Conservation (phyloP, 2,888 invertebrate species). For the Trissolcus japonicus region DNA sequence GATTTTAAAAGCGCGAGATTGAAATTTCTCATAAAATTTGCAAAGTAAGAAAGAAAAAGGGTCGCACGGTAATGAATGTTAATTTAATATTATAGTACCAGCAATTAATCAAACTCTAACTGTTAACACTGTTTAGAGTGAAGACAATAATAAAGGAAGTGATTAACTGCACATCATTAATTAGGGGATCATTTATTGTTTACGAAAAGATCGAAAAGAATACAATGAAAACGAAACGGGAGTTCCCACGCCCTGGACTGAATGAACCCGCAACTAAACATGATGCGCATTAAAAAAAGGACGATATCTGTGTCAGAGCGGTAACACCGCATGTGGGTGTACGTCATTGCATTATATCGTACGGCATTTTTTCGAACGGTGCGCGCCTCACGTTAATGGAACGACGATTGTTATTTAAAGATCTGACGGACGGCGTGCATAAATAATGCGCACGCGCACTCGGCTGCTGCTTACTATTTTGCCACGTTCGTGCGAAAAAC, state of each 20-base stretch:
- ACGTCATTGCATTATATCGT: conserved; percentile 25
- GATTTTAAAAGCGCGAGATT: not conserved
- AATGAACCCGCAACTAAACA: conserved; percentile 20
- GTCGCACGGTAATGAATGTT: not conserved
- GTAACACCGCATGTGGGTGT: conserved; percentile 10
- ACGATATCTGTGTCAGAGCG: conserved; percentile 34
- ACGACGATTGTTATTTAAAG: conserved; percentile 46
- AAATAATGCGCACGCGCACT: conserved; percentile 47
- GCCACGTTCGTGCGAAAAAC: conserved; percentile 52
- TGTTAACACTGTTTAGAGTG: conserved; percentile 23
- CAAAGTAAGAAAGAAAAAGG: not conserved
- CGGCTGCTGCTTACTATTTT: conserved; percentile 35
- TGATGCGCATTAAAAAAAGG: conserved; percentile 30
- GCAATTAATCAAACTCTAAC: conserved; percentile 39
- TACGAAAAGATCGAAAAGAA: conserved; percentile 3
- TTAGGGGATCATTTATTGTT: not conserved
- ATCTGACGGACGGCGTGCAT: conserved; percentile 45
- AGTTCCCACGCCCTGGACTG: conserved; percentile 28
- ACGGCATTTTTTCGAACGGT: conserved; percentile 34
- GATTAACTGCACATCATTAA: conserved; percentile 13
- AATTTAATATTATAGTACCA: not conserved
- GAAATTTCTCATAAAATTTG: not conserved
- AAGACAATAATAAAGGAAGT: conserved; percentile 11
- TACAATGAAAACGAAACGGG: conserved; percentile 9
- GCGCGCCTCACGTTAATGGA: conserved; percentile 29